Conservation (phyloP, 2,797 vertebrate species). For the Melopsittacus undulatus region DNA sequence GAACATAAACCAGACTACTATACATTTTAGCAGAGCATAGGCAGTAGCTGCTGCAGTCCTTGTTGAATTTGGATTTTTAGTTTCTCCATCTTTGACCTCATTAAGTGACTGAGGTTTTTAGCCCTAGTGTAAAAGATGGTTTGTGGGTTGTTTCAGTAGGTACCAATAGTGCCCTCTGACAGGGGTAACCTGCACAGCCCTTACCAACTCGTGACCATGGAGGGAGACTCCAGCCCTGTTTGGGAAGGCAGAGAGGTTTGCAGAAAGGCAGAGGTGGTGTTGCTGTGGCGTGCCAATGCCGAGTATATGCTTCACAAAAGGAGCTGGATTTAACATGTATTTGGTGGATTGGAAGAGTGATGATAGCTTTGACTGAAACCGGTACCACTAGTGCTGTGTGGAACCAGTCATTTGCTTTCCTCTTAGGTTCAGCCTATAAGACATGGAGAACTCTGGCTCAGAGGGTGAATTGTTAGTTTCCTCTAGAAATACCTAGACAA, state of each 20-base stretch:
- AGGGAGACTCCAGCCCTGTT: background rate
- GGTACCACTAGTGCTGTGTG: background rate
- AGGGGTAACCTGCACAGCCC: background rate
- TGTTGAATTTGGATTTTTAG: background rate
- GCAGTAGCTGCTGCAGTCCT: background rate
- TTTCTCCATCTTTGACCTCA: background rate
- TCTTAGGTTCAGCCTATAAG: background rate
- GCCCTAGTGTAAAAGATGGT: background rate
- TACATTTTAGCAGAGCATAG: background rate
- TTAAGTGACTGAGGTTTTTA: background rate
- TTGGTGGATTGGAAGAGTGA: background rate
- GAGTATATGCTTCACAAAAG: background rate
- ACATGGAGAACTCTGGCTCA: background rate
- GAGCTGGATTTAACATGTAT: rapidly evolving
- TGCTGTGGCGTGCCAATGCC: rapidly evolving
- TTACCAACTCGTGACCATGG: rapidly evolving
- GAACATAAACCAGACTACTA: background rate
- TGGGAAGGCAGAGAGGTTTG: background rate
- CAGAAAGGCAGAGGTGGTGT: background rate
- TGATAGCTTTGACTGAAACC: background rate
- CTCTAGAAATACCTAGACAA: background rate
- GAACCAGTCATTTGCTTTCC: background rate
- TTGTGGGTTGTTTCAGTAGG: background rate
- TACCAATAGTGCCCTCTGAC: background rate
- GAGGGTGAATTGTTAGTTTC: background rate